Percentiles rank a stretch among this genome's conserved stretches.
Conservation (phyloP, 1,140 invertebrate genomes). For the Radopholus similis region DNA sequence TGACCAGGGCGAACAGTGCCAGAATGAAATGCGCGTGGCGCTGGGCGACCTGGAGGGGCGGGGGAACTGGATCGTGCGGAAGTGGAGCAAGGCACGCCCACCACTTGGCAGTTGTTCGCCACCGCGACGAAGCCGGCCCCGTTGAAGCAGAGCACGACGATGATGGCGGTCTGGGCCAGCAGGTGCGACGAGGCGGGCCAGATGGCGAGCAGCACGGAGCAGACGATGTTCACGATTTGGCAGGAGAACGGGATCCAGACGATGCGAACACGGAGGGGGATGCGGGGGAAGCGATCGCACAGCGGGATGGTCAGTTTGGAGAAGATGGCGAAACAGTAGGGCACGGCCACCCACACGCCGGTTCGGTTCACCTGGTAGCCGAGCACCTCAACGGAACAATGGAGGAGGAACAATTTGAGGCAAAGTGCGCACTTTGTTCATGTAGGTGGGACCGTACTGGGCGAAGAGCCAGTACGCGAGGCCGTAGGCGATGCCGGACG, state of each 20-base stretch:
- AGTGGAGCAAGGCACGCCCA: background rate
- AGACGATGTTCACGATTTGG: constrained; percentile 13
- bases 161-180: constrained; percentile 7
- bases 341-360: constrained; percentile 5
- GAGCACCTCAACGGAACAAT: background rate
- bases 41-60: constrained; percentile 5
- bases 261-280: constrained; percentile 3
- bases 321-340: constrained; percentile 12
- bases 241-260: constrained; percentile 8
- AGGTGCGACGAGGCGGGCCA: background rate
- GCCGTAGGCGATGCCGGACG: constrained; percentile 10
- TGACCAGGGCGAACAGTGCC: constrained; percentile 5
- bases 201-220: constrained; percentile 1
- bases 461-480: constrained; percentile 29
- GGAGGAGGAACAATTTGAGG: no score
- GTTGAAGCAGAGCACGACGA: constrained; percentile 8
- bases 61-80: no score
- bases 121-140: constrained; percentile 15
- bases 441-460: constrained; percentile 34
- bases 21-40: constrained; percentile 16
- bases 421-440: constrained; percentile 31
- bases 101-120: constrained; percentile 9
- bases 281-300: background rate
- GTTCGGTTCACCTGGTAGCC: constrained; percentile 1
- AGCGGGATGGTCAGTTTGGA: constrained; percentile 8